Evolutionary conservation across 2,797 vertebrate genomes (phyloP).

Genomic region (Microchirus variegatus): DNA sequence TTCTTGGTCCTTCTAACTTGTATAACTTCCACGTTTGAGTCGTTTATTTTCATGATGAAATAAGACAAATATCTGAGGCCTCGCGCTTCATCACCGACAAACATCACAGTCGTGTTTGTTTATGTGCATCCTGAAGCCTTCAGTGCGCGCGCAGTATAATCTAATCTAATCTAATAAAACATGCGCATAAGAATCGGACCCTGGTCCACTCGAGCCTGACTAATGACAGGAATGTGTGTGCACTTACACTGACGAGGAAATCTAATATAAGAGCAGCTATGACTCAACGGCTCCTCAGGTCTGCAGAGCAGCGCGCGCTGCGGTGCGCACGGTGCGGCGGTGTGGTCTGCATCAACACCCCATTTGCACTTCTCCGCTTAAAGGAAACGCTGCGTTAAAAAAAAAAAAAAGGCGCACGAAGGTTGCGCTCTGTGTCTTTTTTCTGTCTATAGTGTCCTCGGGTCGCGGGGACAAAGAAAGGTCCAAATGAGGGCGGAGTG

Average conservation of each 20-base stretch:
- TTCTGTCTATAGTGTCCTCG: conserved; percentile 31
- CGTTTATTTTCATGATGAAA: conserved; percentile 7
- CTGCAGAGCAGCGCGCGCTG: conserved; percentile 8
- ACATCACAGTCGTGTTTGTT: conserved; percentile 42
- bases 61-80: conserved; percentile 4
- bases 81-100: conserved; percentile 16
- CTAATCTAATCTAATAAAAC: conserved; percentile 39
- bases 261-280: conserved; percentile 42
- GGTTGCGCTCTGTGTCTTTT: conserved; percentile 1
- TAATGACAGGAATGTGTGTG: conserved; percentile 51
- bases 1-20: too few species aligned
- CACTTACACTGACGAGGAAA: conserved; percentile 29
- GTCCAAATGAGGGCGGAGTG: conserved; percentile 65
- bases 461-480: conserved; percentile 47
- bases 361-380: conserved; percentile 61
- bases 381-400: conserved; percentile 42
- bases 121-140: conserved; percentile 40
- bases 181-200: conserved; percentile 18
- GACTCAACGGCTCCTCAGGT: conserved; percentile 41
- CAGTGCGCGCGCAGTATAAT: conserved; percentile 6
- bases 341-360: conserved; percentile 66
- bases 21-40: too few species aligned
- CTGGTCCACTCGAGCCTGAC: conserved; percentile 30
- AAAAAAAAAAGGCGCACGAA: conserved; percentile 43
- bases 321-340: conserved; percentile 15